Percentiles rank a stretch among this genome's conserved stretches.
Evolutionary conservation across 2,888 invertebrate genomes (phyloP).

Genomic region (Amphipoea oculea): DNA sequence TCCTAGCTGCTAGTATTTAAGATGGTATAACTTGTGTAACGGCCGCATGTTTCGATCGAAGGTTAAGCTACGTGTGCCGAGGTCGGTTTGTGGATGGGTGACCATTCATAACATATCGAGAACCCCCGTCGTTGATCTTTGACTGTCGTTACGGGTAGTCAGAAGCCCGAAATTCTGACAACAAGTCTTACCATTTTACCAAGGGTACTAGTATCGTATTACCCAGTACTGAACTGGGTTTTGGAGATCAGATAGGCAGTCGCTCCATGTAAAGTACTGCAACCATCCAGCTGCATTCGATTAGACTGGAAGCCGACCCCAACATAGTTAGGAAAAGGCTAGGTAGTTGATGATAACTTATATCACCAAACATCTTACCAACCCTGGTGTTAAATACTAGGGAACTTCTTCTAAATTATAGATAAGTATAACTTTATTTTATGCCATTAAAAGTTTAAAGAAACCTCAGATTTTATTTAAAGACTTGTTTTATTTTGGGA

Average conservation of each 20-base stretch:
- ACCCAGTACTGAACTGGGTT: not conserved
- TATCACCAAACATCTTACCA: not conserved
- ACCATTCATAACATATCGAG: not conserved
- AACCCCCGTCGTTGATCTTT: no score
- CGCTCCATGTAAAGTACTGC: not conserved
- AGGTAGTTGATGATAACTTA: not conserved
- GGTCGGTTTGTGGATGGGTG: not conserved
- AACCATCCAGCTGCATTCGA: not conserved
- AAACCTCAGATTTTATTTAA: not conserved
- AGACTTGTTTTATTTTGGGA: conserved; percentile 1
- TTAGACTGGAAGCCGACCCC: not conserved
- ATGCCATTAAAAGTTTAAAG: not conserved
- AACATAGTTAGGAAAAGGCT: not conserved
- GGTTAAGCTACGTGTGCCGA: no score
- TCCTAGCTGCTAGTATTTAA: not conserved
- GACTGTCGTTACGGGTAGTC: not conserved
- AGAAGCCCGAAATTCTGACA: no score
- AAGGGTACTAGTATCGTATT: not conserved
- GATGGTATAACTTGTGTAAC: not conserved
- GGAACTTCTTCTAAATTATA: no score
- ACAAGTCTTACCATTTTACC: no score
- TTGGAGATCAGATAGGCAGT: not conserved
- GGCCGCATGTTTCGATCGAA: not conserved
- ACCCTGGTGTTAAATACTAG: not conserved
- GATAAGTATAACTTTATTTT: not conserved